These are phyloP conservation scores for Diabrotica balteata DNA, from an alignment of 2,888 invertebrate genomes.

Conservation along the genomic window DNA sequence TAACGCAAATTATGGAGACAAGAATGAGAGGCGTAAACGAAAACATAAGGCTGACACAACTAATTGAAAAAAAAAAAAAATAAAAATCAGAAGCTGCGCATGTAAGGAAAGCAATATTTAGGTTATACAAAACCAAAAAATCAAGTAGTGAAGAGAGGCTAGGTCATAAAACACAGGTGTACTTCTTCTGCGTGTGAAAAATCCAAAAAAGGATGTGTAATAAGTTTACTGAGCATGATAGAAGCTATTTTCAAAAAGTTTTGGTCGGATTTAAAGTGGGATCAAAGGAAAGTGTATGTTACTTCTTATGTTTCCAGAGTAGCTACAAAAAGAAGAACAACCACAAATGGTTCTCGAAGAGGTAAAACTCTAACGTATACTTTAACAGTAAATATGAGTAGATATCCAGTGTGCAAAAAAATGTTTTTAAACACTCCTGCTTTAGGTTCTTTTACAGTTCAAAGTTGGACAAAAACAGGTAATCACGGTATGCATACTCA, in stretches of 20 bases:
- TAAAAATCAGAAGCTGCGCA: neutral
- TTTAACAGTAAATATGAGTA: constrained; percentile 1
- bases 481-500: neutral
- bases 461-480: constrained; percentile 6
- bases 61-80: neutral
- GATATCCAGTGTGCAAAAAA: constrained; percentile 15
- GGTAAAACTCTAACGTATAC: constrained; percentile 5
- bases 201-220: neutral
- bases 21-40: no score
- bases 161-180: constrained; percentile 7
- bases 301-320: neutral
- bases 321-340: neutral
- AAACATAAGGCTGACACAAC: neutral
- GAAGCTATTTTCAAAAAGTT: constrained; percentile 3
- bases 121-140: constrained; percentile 7
- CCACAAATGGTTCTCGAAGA: neutral
- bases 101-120: constrained; percentile 9
- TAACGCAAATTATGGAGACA: neutral
- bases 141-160: constrained; percentile 6
- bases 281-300: constrained; percentile 10
- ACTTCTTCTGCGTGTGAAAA: constrained; percentile 10
- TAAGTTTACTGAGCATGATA: constrained; percentile 12
- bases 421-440: no score
- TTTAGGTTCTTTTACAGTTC: constrained; percentile 14
- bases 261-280: constrained; percentile 10